A percentile compares a stretch with the other conserved stretches of the same genome.
Conservation (phyloP, 2,113 vertebrate genomes). For the Neodon shergylaensis region DNA sequence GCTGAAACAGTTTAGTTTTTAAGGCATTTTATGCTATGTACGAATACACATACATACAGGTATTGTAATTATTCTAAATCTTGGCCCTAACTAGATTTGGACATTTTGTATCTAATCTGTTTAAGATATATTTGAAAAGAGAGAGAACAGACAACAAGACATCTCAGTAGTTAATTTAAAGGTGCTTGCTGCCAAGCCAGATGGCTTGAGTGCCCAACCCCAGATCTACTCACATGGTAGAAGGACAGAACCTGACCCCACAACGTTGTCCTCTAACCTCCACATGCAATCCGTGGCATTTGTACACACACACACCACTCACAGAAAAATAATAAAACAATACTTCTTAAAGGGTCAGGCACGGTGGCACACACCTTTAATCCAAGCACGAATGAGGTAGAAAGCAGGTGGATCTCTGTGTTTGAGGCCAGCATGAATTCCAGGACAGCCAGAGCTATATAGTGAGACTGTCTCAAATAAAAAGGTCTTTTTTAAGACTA, state of each 20-base stretch:
- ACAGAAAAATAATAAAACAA: neutral
- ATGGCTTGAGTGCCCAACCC: neutral
- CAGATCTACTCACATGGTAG: no score
- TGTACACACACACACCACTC: neutral
- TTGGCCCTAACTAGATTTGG: neutral
- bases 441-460: neutral
- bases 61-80: neutral
- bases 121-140: neutral
- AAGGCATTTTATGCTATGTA: neutral
- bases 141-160: neutral
- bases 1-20: neutral
- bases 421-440: neutral
- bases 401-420: neutral
- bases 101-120: neutral
- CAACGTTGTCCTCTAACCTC: neutral
- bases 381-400: neutral
- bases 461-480: neutral
- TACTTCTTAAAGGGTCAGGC: neutral
- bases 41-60: neutral
- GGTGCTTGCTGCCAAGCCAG: neutral
- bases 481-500: neutral
- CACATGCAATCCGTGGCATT: neutral
- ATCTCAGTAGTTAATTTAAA: neutral
- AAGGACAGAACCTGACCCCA: neutral
- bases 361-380: neutral